Conservation (phyloP, 2,113 vertebrate genomes). For the Tiliqua scincoides region DNA sequence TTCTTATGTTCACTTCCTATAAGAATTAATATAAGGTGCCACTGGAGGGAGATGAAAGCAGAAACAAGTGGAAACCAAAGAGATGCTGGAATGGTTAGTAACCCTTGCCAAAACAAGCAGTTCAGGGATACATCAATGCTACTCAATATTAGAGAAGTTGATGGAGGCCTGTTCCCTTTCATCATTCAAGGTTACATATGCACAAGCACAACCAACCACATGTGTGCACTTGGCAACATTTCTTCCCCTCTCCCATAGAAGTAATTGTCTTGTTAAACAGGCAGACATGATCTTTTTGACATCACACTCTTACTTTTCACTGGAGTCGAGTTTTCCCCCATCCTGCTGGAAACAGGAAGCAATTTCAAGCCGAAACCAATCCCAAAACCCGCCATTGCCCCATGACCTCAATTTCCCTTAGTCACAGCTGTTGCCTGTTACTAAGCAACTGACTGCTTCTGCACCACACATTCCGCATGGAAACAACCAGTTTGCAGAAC, state of each 20-base stretch:
- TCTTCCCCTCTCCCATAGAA: background rate
- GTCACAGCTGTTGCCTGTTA: conserved; percentile 45
- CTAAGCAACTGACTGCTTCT: conserved; percentile 56
- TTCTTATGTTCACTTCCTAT: no score
- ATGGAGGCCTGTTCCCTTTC: background rate
- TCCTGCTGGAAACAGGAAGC: conserved; percentile 19
- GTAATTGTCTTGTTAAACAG: background rate
- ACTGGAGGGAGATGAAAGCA: background rate
- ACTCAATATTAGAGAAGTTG: background rate
- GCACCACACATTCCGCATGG: background rate
- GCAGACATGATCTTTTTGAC: background rate
- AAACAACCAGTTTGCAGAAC: background rate
- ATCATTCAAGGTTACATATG: background rate
- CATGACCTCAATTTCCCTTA: conserved; percentile 20
- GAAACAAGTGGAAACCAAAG: background rate
- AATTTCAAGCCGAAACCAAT: background rate
- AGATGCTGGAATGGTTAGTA: background rate
- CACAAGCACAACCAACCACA: background rate
- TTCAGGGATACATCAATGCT: background rate
- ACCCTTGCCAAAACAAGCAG: background rate
- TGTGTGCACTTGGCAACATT: background rate
- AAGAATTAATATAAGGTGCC: no score
- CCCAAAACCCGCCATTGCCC: background rate
- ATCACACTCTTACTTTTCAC: background rate
- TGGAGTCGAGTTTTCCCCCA: background rate